These are phyloP conservation scores for Mormyrops boulengeri DNA, from an alignment of 2,797 vertebrate species.

Conservation along the genomic window DNA sequence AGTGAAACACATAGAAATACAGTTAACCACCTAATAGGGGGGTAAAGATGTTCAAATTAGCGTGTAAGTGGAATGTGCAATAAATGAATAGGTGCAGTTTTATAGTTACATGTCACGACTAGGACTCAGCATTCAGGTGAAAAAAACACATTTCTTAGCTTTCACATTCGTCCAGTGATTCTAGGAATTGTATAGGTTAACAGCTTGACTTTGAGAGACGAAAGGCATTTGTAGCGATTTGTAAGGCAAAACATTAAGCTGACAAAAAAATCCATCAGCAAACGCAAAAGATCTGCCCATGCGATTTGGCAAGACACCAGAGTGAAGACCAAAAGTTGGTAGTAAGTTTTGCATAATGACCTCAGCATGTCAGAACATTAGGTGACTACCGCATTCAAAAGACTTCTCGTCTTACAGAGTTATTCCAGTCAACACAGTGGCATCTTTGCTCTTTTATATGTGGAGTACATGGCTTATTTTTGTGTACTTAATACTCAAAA, in stretches of 20 bases:
- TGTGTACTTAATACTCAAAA: not conserved
- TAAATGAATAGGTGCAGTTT: not conserved
- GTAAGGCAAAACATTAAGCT: not conserved
- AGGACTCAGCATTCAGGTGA: not conserved
- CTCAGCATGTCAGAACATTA: not conserved
- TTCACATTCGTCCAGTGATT: not conserved
- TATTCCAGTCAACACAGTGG: not conserved
- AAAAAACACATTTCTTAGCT: not conserved
- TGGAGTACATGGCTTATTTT: not conserved
- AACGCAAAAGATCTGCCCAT: not conserved
- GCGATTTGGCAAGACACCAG: not conserved
- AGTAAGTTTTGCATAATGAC: not conserved
- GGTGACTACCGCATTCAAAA: not conserved
- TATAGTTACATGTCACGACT: not conserved
- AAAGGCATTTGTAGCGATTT: not conserved
- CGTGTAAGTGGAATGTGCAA: not conserved
- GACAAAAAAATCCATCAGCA: not conserved
- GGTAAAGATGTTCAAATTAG: not conserved
- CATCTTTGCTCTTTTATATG: not conserved
- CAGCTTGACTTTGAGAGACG: not conserved
- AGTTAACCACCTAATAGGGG: not conserved
- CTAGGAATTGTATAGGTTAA: not conserved
- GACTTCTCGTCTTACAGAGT: not conserved
- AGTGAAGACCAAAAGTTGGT: not conserved
- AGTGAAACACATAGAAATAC: not conserved